A percentile compares a stretch with the other conserved stretches of the same genome.
Conservation (phyloP, 64 coral and sea anemone genomes). For the Pachyseris speciosa region DNA sequence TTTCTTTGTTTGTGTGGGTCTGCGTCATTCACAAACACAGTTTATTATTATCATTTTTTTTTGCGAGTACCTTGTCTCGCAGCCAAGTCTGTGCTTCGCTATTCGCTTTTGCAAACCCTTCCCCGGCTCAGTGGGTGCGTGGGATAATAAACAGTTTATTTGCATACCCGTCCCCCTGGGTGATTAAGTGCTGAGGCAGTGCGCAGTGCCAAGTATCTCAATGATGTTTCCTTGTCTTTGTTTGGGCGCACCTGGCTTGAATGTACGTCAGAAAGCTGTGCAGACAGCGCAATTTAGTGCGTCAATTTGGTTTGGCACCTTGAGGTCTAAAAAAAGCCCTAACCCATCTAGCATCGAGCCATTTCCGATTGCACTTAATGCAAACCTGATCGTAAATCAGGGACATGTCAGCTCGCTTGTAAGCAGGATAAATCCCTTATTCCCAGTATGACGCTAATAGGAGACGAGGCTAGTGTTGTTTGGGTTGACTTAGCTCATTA, state of each 20-base stretch:
- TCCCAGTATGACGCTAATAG: slow-evolving; percentile 17
- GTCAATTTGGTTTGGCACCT: slow-evolving; percentile 27
- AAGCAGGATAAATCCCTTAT: neutral
- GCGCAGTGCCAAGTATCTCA: neutral
- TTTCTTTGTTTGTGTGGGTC: slow-evolving; percentile 10
- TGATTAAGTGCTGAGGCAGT: neutral
- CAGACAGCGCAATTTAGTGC: neutral
- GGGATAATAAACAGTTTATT: neutral
- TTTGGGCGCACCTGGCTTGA: neutral
- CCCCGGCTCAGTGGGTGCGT: neutral
- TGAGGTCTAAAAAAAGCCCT: neutral
- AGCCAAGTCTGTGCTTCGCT: neutral
- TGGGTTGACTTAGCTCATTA: neutral
- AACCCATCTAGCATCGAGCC: neutral
- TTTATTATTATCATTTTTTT: no score
- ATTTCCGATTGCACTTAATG: slow-evolving; percentile 30
- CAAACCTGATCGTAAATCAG: slow-evolving; percentile 30
- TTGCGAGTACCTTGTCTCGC: neutral
- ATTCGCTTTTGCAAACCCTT: neutral
- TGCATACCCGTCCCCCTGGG: neutral
- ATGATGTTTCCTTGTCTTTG: neutral
- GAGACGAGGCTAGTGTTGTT: neutral
- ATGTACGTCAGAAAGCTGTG: neutral
- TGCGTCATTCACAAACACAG: slow-evolving; percentile 1
- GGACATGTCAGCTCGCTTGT: neutral